phyloP scores from a whole-genome alignment of 2,888 invertebrate genomes.

The Dolichopus griseipennis region DNA sequence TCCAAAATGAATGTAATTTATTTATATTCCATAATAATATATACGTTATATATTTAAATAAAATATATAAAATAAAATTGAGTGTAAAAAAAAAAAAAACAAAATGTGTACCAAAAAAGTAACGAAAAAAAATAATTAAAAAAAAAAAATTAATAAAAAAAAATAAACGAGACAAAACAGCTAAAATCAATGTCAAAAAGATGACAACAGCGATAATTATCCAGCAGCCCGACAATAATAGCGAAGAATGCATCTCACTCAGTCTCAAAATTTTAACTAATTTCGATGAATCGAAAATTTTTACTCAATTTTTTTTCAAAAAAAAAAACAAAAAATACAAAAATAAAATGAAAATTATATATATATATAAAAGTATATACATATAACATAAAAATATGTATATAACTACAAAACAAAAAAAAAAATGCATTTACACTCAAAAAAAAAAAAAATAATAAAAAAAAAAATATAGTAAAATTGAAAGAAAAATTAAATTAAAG shows the following conservation, averaged over 20 bases:
- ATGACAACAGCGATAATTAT: not conserved
- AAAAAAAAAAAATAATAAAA: too few species aligned
- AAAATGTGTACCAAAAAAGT: too few species aligned
- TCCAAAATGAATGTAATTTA: too few species aligned
- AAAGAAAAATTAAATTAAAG: too few species aligned
- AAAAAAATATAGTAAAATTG: too few species aligned
- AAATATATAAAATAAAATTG: too few species aligned
- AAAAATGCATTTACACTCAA: too few species aligned
- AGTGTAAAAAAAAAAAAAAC: too few species aligned
- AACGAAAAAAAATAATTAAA: not conserved
- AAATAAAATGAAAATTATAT: not conserved
- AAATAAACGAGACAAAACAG: not conserved
- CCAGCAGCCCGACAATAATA: not conserved
- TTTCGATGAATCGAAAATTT: not conserved
- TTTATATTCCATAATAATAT: too few species aligned
- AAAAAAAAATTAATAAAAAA: not conserved
- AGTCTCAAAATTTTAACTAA: conserved; percentile 4
- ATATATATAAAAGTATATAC: not conserved
- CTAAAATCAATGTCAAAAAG: not conserved
- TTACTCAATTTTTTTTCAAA: not conserved
- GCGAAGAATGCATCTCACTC: not conserved
- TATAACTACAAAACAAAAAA: too few species aligned
- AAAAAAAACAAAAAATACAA: not conserved
- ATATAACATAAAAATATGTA: too few species aligned
- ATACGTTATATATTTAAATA: too few species aligned